Percentiles rank a stretch among this genome's conserved stretches.
These are phyloP conservation scores for Lemur catta DNA, from an alignment of 2,797 vertebrate genomes.

Conservation along the genomic window DNA sequence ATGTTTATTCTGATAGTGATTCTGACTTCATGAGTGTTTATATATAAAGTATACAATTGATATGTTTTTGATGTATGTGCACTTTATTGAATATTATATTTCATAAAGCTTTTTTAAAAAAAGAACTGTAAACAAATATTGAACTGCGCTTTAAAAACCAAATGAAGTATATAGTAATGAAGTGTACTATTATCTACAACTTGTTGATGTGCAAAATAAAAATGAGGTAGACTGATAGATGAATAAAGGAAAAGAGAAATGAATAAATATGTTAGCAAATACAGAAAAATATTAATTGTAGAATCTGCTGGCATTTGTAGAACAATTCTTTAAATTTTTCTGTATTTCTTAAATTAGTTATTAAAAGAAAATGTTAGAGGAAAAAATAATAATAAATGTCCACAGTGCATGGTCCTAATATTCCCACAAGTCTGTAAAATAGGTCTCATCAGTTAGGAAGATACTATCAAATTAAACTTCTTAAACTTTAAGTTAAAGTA, in stretches of 20 bases:
- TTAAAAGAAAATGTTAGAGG: neutral
- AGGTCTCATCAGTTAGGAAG: neutral
- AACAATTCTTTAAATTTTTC: neutral
- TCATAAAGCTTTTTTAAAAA: neutral
- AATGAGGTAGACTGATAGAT: neutral
- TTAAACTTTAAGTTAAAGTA: neutral
- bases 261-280: neutral
- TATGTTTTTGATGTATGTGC: neutral
- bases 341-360: neutral
- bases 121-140: neutral
- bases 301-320: neutral
- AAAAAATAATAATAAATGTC: neutral
- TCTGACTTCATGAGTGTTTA: neutral
- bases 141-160: neutral
- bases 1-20: too few relatives aligned
- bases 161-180: neutral
- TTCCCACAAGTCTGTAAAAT: neutral
- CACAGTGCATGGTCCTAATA: neutral
- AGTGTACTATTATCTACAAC: neutral
- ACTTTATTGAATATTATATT: neutral
- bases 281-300: neutral
- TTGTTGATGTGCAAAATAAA: neutral
- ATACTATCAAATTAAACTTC: neutral
- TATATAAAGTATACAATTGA: neutral
- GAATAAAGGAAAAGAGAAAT: neutral